Evolutionary conservation across 2,113 vertebrate species (phyloP).

Genomic region (Chionis minor): DNA sequence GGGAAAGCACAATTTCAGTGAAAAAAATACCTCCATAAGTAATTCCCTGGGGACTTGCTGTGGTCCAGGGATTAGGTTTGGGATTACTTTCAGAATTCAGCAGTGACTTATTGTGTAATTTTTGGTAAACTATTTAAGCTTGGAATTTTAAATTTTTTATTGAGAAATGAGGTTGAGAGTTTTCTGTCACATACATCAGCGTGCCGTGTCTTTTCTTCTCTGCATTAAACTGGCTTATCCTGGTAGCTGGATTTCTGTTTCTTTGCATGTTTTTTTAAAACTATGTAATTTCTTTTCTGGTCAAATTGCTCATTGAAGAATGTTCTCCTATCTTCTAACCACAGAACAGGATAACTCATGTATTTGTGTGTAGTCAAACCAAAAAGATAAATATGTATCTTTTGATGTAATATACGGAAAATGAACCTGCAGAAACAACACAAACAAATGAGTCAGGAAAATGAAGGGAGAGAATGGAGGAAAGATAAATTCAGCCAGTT

Average conservation of each 20-base stretch:
- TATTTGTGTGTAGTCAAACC: background rate
- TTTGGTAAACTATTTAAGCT: conserved; percentile 25
- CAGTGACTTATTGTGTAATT: conserved; percentile 21
- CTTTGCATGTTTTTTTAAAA: background rate
- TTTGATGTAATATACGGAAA: background rate
- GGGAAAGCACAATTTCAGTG: background rate
- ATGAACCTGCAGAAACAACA: background rate
- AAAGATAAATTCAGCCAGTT: background rate
- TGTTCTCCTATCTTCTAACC: background rate
- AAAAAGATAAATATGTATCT: background rate
- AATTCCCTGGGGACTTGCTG: background rate
- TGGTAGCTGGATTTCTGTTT: background rate
- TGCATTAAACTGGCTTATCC: background rate
- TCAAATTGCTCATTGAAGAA: background rate
- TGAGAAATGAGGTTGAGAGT: background rate
- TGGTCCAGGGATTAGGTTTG: conserved; percentile 13
- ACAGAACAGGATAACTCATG: background rate
- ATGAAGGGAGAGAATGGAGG: background rate
- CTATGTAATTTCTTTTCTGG: background rate
- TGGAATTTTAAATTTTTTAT: background rate
- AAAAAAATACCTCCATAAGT: background rate
- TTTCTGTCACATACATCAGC: background rate
- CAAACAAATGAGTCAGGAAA: background rate
- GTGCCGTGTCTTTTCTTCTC: background rate
- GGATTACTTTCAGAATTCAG: conserved; percentile 38